phyloP scores from a whole-genome alignment of 1,140 invertebrate species.

The Ridgeia piscesae region DNA sequence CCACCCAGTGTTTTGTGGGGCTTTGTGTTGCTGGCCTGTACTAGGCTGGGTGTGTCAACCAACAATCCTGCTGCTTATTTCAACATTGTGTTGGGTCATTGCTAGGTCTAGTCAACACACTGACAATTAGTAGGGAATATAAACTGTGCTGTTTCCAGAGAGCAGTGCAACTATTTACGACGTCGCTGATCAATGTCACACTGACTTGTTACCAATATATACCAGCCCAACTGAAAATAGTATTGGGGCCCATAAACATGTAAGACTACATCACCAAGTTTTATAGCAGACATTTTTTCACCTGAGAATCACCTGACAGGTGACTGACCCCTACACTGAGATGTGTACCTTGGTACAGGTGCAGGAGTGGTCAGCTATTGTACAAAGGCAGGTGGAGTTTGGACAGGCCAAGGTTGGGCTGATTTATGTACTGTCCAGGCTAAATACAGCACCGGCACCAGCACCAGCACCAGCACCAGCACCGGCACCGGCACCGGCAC shows the following conservation, averaged over 20 bases:
- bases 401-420: not conserved
- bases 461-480: too few relatives aligned
- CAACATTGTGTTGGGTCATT: not conserved
- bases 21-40: not conserved
- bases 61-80: not conserved
- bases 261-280: too few relatives aligned
- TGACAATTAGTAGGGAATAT: not conserved
- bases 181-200: not conserved
- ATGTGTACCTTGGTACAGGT: not conserved
- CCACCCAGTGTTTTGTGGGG: not conserved
- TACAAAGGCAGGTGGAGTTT: not conserved
- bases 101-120: not conserved
- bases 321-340: not conserved
- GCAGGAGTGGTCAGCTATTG: not conserved
- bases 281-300: not conserved
- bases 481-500: too few relatives aligned
- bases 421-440: not conserved
- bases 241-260: too few relatives aligned
- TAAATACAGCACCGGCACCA: not conserved
- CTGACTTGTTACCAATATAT: too few relatives aligned
- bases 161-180: not conserved
- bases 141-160: not conserved
- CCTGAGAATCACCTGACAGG: not conserved
- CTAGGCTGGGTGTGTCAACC: not conserved
- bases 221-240: too few relatives aligned